Evolutionary conservation across 2,797 vertebrate species (phyloP).

Genomic region (Poeciliopsis gracilis): DNA sequence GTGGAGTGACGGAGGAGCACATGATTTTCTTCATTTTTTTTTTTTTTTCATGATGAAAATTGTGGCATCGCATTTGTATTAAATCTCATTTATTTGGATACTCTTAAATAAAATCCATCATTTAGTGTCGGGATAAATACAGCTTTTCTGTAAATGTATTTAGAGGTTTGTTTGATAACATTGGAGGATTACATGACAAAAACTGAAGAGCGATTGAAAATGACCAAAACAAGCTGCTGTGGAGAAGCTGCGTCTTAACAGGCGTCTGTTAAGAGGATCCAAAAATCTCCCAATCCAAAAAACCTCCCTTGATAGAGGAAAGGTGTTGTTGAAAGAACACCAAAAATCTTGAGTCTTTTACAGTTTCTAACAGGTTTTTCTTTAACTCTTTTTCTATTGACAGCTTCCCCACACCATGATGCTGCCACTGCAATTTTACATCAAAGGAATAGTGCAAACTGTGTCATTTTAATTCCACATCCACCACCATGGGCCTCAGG

Average conservation of each 20-base stretch:
- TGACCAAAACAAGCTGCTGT: background rate
- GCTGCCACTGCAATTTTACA: background rate
- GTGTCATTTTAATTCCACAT: background rate
- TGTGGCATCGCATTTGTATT: background rate
- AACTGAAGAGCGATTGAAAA: background rate
- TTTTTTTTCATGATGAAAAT: background rate
- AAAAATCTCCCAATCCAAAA: background rate
- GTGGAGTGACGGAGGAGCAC: background rate
- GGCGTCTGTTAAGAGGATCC: background rate
- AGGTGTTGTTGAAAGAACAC: background rate
- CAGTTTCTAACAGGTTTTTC: background rate
- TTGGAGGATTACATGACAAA: no score
- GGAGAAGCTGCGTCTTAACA: background rate
- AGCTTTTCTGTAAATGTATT: background rate
- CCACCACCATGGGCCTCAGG: background rate
- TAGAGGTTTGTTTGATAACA: background rate
- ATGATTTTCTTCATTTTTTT: background rate
- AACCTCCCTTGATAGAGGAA: background rate
- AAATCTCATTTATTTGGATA: background rate
- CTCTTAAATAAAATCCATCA: background rate
- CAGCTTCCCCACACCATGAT: background rate
- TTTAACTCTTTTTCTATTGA: background rate
- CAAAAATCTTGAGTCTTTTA: background rate
- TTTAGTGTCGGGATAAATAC: background rate
- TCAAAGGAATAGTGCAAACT: background rate